phyloP scores from a whole-genome alignment of 2,888 invertebrate genomes.

The Heliconius ismenius region DNA sequence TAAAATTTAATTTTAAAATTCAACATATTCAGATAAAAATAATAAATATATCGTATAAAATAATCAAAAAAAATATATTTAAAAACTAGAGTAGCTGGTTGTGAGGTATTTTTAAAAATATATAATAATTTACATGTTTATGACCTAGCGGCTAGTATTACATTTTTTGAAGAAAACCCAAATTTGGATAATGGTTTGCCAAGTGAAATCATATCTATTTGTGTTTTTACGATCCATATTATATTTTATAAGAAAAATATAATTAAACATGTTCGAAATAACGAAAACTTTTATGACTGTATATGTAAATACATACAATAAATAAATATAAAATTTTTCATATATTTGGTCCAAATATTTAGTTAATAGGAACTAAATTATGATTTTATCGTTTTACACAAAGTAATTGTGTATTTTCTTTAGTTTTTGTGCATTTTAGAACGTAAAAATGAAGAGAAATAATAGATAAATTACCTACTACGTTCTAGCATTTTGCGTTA shows the following conservation, averaged over 20 bases:
- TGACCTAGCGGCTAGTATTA: background rate
- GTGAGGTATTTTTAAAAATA: background rate
- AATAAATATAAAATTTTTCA: too few relatives aligned
- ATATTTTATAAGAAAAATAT: background rate
- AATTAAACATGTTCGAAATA: background rate
- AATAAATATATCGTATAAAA: background rate
- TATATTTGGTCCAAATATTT: too few relatives aligned
- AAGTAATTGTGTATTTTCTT: too few relatives aligned
- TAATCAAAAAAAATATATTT: background rate
- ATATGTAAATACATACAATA: too few relatives aligned
- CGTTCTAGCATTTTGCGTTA: too few relatives aligned
- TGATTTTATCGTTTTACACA: too few relatives aligned
- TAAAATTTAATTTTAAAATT: background rate
- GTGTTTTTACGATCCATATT: background rate
- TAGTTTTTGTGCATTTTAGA: too few relatives aligned
- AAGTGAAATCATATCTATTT: constrained; percentile 2
- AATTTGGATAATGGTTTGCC: constrained; percentile 1
- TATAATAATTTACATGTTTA: background rate
- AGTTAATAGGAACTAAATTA: too few relatives aligned
- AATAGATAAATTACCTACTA: too few relatives aligned
- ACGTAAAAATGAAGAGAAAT: too few relatives aligned
- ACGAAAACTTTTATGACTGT: background rate
- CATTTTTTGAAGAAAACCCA: background rate
- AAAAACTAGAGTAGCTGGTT: background rate
- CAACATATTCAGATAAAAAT: background rate